Percentiles rank a stretch among this genome's conserved stretches.
Evolutionary conservation across 1,140 invertebrate species (phyloP).

Genomic region (Neodiprion pinetum): DNA sequence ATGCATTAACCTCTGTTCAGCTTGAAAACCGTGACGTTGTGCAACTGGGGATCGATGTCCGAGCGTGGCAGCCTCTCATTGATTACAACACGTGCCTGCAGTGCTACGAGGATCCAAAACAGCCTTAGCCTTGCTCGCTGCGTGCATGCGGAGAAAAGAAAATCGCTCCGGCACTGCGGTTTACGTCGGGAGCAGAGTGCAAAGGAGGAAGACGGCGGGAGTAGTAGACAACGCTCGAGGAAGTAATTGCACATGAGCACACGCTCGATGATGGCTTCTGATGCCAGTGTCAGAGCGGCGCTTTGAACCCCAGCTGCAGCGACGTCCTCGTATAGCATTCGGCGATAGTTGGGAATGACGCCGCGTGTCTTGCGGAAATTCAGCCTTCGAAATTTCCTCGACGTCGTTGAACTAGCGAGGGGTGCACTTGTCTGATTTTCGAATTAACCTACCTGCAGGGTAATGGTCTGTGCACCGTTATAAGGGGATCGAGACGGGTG

Average conservation of each 20-base stretch:
- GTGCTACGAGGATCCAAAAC: neutral
- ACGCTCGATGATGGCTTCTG: neutral
- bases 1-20: neutral
- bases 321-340: neutral
- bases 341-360: too few relatives aligned
- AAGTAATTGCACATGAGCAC: constrained; percentile 1
- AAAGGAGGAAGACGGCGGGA: neutral
- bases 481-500: too few relatives aligned
- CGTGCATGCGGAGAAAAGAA: neutral
- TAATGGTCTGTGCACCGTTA: too few relatives aligned
- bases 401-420: too few relatives aligned
- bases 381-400: too few relatives aligned
- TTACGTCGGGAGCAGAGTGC: neutral
- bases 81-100: neutral
- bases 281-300: neutral
- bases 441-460: too few relatives aligned
- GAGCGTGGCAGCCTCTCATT: neutral
- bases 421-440: too few relatives aligned
- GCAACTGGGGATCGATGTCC: constrained; percentile 6
- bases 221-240: neutral
- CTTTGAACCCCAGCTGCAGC: neutral
- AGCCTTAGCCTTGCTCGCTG: neutral
- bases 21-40: neutral
- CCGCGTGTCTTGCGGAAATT: too few relatives aligned
- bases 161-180: neutral